Conservation (phyloP, 2,797 vertebrate genomes). For the Lophotriccus pileatus region DNA sequence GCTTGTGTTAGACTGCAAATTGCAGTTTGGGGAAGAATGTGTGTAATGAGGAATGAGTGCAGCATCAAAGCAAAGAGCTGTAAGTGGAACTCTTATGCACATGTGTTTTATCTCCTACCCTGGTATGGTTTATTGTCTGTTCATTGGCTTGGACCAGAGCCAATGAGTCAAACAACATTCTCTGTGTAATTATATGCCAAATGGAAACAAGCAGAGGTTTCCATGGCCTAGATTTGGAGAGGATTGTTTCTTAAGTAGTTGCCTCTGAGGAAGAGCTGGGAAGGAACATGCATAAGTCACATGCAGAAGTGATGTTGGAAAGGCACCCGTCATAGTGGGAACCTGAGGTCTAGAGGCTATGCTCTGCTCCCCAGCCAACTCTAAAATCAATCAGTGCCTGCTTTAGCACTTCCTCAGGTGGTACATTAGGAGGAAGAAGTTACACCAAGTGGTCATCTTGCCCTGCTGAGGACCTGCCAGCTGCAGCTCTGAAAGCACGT, state of each 20-base stretch:
- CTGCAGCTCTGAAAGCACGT: neutral
- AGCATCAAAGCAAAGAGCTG: neutral
- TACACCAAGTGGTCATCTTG: neutral
- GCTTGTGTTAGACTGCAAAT: neutral
- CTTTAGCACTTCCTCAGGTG: neutral
- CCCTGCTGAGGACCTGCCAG: neutral
- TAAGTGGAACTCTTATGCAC: neutral
- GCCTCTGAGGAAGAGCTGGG: neutral
- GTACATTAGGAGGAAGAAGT: neutral
- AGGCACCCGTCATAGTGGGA: neutral
- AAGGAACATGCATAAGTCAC: neutral
- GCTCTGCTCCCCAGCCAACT: neutral
- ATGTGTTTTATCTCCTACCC: constrained; percentile 1
- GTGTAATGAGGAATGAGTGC: neutral
- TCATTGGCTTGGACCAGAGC: neutral
- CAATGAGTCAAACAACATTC: neutral
- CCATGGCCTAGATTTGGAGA: neutral
- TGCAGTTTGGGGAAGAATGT: neutral
- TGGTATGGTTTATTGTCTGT: neutral
- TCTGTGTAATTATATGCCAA: neutral
- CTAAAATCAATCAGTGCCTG: neutral
- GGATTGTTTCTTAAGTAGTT: neutral
- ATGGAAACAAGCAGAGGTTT: constrained; percentile 3
- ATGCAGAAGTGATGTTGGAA: neutral
- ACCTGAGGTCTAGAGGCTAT: neutral